Conservation (phyloP, 2,797 vertebrate genomes). For the Lagorchestes hirsutus region DNA sequence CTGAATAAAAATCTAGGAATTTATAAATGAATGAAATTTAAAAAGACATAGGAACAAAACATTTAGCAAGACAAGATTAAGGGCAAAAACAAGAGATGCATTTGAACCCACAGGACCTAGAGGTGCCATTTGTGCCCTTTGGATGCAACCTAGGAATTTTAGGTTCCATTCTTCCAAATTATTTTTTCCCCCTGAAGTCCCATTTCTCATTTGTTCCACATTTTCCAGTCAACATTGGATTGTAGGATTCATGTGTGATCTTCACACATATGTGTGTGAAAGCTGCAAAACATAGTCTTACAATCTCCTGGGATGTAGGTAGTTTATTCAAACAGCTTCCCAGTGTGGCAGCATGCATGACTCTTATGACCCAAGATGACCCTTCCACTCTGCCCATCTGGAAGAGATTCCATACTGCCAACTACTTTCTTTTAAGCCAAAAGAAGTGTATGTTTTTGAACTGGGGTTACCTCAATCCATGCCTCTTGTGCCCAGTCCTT, state of each 20-base stretch:
- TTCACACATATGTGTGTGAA: background rate
- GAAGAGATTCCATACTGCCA: background rate
- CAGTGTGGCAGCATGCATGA: background rate
- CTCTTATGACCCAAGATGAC: background rate
- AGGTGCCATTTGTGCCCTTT: background rate
- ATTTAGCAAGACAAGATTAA: background rate
- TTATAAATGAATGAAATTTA: background rate
- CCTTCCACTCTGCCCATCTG: background rate
- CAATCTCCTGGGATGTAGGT: background rate
- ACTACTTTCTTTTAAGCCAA: background rate
- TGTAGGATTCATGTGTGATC: background rate
- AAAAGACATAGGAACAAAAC: background rate
- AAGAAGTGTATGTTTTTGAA: background rate
- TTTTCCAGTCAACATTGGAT: background rate
- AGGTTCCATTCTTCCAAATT: background rate
- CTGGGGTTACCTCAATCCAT: background rate
- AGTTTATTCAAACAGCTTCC: background rate
- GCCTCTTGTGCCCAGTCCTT: background rate
- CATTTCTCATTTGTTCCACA: background rate
- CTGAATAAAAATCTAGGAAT: background rate
- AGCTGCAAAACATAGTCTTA: background rate
- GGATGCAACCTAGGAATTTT: background rate
- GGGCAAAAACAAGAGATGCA: background rate
- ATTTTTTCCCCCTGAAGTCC: background rate
- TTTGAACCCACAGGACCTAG: background rate